Percentiles rank a stretch among this genome's conserved stretches.
These are phyloP conservation scores for Dendrolimus houi DNA, from an alignment of 2,888 invertebrate genomes.

Conservation along the genomic window DNA sequence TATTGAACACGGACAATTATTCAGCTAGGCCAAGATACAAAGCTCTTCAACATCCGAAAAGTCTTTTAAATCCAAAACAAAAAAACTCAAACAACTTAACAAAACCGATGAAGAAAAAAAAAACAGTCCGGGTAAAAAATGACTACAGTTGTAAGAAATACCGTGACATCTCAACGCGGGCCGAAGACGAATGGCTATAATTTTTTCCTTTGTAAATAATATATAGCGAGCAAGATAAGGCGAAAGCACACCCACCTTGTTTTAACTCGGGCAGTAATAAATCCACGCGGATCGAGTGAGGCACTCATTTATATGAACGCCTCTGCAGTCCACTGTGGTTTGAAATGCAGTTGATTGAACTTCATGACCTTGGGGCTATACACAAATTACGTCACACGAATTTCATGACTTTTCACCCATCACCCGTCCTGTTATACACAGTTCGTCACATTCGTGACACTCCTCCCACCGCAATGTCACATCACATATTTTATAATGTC, in stretches of 20 bases:
- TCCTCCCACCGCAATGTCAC: too few relatives aligned
- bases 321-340: background rate
- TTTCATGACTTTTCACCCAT: too few relatives aligned
- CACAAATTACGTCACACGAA: too few relatives aligned
- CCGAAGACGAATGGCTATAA: conserved; percentile 36
- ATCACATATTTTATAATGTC: too few relatives aligned
- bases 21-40: too few relatives aligned
- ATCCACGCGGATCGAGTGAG: conserved; percentile 27
- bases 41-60: too few relatives aligned
- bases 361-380: too few relatives aligned
- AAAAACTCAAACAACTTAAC: conserved; percentile 6
- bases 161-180: conserved; percentile 31
- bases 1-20: too few relatives aligned
- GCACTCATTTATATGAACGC: background rate
- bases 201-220: conserved; percentile 43
- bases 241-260: conserved; percentile 35
- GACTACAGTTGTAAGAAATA: conserved; percentile 23
- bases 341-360: too few relatives aligned
- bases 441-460: too few relatives aligned
- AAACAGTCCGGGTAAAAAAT: conserved; percentile 10
- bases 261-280: conserved; percentile 37
- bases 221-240: conserved; percentile 41
- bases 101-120: conserved; percentile 6
- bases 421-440: too few relatives aligned
- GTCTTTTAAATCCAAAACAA: conserved; percentile 2